These are phyloP conservation scores for Crotalus tigris DNA, from an alignment of 2,113 vertebrate genomes.

Conservation along the genomic window DNA sequence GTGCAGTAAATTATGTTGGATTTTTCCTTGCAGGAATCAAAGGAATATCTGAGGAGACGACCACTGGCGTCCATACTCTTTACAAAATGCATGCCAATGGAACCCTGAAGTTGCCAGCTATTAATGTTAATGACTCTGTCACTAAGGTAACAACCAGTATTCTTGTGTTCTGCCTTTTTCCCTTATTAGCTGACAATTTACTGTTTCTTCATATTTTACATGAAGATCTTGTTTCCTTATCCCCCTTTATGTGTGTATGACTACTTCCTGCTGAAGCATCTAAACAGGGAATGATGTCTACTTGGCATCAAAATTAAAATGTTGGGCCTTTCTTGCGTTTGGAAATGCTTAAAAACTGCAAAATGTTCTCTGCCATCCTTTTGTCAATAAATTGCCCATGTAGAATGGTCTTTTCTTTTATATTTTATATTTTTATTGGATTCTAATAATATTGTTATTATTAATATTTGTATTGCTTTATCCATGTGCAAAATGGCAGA, in stretches of 20 bases:
- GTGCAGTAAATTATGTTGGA: neutral
- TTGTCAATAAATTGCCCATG: neutral
- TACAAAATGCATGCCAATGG: slow-evolving; percentile 94
- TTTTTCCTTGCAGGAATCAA: slow-evolving; percentile 77
- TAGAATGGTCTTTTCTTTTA: neutral
- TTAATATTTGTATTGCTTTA: neutral
- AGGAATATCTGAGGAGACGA: slow-evolving; percentile 95
- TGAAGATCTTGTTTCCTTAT: neutral
- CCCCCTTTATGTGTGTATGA: neutral
- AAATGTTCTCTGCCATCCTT: neutral
- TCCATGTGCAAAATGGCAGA: neutral
- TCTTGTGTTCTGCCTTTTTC: neutral
- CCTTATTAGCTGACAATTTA: neutral
- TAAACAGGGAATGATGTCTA: neutral
- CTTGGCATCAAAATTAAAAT: neutral
- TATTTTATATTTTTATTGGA: neutral
- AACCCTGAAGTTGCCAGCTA: slow-evolving; percentile 89
- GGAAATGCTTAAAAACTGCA: neutral
- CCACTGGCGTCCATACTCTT: slow-evolving; percentile 95
- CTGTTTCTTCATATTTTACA: neutral
- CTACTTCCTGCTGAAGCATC: neutral
- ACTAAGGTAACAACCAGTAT: slow-evolving; percentile 81
- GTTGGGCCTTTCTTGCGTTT: neutral
- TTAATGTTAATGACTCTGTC: slow-evolving; percentile 98
- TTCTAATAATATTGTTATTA: neutral